These are phyloP conservation scores for Diplodus sargus DNA, from an alignment of 2,797 vertebrate genomes.

Conservation along the genomic window DNA sequence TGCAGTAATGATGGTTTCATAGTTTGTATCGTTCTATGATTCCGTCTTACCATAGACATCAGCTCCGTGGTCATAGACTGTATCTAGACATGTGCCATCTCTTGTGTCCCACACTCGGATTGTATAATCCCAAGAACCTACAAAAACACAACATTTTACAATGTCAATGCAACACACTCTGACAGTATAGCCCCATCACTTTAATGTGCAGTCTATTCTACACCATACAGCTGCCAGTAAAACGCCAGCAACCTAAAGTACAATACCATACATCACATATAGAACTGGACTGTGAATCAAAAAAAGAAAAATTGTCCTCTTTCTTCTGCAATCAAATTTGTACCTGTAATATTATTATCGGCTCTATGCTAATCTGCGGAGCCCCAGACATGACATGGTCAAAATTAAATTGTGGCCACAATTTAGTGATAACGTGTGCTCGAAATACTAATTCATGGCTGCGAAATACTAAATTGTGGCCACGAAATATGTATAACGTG, in stretches of 20 bases:
- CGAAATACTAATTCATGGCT: no score
- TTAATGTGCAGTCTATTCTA: neutral
- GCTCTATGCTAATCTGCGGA: neutral
- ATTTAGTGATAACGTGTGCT: no score
- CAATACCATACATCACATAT: neutral
- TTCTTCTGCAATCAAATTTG: neutral
- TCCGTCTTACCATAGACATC: slow-evolving; percentile 93
- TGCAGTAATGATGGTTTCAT: neutral
- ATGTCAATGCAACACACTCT: slow-evolving; percentile 1
- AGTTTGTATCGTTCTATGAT: neutral
- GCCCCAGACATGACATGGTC: no score
- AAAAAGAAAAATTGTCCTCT: neutral
- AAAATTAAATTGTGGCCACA: no score
- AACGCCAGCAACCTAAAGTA: neutral
- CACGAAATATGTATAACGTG: no score
- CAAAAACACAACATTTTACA: neutral
- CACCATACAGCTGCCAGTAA: neutral
- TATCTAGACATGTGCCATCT: slow-evolving; percentile 94
- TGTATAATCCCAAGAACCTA: slow-evolving; percentile 97
- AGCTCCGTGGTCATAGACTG: slow-evolving; percentile 94
- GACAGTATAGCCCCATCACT: neutral
- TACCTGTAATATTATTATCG: neutral
- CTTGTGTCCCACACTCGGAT: slow-evolving; percentile 97
- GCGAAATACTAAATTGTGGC: no score
- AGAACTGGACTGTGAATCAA: neutral